Base-by-base conservation (phyloP, 64 coral and sea anemone species). In the Dendrophyllia cribrosa region DNA sequence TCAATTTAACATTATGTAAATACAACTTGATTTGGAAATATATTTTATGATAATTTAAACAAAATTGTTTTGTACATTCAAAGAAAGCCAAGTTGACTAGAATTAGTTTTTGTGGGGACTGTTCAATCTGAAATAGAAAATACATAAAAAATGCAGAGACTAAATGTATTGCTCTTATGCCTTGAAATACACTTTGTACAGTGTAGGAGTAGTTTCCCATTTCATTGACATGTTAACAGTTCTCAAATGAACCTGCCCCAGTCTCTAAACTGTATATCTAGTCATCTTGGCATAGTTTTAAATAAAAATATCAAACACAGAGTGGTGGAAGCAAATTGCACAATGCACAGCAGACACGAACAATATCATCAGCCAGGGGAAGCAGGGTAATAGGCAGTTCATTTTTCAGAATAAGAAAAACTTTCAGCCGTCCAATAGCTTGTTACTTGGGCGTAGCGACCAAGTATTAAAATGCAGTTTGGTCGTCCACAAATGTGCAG, bases 1-100 rank as follows among this genome's bases (percentile, higher is more conserved):
- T 66, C 62, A 66, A 66, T 66, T 66, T 66, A 66, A 66, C 62
- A 66, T 66, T 66, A 66, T 66, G 62, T 66, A 66, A 66, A 66
- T 66, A 66, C 62, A 66, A 66, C 62, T 66, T 2, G 62, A 66
- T 66, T n/a, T n/a, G n/a, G n/a, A n/a, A n/a, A n/a, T n/a, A n/a
- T n/a, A n/a, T n/a, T n/a, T n/a, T n/a, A n/a, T 66, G 62, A 66
- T 66, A 66, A 66, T 66, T 66, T 66, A 66, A 66, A 66, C 62
- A 66, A 66, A 66, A 66, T 66, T 66, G 62, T 66, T 66, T 66
- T 66, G 62, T 66, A 66, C 62, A 66, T 66, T 66, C 62, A 66
- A 66, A 66, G 62, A 66, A 66, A 66, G 62, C 62, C 62, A 66
- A 66, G 62, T 66, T 66, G 0, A 66, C 14, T 66, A 66, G 62